Conservation (phyloP, 35 echinoderm and acorn worm species). For the Apostichopus japonicus region DNA sequence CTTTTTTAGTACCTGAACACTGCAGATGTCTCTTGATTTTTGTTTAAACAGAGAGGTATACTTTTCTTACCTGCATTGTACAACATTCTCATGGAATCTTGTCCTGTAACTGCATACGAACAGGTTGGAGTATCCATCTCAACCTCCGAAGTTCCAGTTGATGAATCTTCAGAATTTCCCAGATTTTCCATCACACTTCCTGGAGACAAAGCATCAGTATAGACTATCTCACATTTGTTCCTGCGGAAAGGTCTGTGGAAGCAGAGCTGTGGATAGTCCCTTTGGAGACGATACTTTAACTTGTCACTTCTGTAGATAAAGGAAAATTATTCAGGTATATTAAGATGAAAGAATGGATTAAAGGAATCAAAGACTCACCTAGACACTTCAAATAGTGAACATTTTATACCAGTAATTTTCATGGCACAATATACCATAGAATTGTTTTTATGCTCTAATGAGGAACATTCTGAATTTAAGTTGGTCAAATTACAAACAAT, state of each 20-base stretch:
- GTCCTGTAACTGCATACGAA: too few relatives aligned
- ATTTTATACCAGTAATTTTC: too few relatives aligned
- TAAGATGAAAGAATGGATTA: too few relatives aligned
- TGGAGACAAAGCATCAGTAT: neutral
- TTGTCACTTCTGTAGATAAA: too few relatives aligned
- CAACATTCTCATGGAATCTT: neutral
- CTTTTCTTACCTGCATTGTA: neutral
- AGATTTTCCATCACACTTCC: neutral
- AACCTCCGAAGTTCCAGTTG: neutral
- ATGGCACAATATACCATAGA: too few relatives aligned
- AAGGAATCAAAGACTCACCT: neutral
- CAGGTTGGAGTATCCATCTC: neutral
- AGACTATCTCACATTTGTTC: constrained; percentile 63
- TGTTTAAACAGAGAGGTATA: neutral
- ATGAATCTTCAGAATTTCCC: neutral
- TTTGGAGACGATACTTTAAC: constrained; percentile 53
- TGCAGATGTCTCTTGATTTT: neutral
- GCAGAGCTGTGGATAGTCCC: constrained; percentile 62
- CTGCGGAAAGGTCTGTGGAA: constrained; percentile 57
- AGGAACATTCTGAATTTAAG: too few relatives aligned
- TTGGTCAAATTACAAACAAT: too few relatives aligned
- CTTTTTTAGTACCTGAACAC: neutral
- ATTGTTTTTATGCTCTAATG: too few relatives aligned
- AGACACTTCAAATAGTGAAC: neutral
- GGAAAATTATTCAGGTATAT: too few relatives aligned